Conservation (phyloP, 2,797 vertebrate species). For the Muscicapa striata region DNA sequence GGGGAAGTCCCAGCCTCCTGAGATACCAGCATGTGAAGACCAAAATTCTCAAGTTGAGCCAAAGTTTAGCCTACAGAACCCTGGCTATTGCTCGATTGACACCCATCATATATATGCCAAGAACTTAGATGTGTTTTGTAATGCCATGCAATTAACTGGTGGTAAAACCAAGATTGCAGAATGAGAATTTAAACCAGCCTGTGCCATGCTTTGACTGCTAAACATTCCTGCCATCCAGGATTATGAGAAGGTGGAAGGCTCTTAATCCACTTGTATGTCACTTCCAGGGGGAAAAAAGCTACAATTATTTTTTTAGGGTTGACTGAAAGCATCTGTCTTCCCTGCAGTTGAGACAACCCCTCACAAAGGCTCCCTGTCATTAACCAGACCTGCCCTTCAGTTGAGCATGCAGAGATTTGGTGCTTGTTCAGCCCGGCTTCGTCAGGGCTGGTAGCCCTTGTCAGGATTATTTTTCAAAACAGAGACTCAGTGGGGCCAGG, state of each 20-base stretch:
- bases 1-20: background rate
- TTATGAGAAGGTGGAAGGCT: background rate
- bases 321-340: conserved; percentile 21
- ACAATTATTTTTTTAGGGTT: conserved; percentile 15
- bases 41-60: background rate
- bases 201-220: background rate
- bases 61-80: background rate
- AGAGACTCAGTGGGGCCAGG: background rate
- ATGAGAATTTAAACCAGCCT: background rate
- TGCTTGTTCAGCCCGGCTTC: background rate
- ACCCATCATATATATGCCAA: background rate
- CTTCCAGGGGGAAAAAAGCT: background rate
- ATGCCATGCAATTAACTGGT: background rate
- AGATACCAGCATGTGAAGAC: background rate
- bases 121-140: background rate
- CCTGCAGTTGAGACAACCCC: background rate
- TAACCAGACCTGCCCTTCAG: background rate
- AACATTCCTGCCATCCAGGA: background rate
- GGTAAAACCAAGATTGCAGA: background rate
- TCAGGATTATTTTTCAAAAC: conserved; percentile 48
- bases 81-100: background rate
- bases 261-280: background rate
- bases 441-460: background rate
- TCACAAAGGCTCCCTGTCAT: background rate
- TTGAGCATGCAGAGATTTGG: conserved; percentile 17